Evolutionary conservation across 2,113 vertebrate genomes (phyloP).

Genomic region (Petaurus breviceps): DNA sequence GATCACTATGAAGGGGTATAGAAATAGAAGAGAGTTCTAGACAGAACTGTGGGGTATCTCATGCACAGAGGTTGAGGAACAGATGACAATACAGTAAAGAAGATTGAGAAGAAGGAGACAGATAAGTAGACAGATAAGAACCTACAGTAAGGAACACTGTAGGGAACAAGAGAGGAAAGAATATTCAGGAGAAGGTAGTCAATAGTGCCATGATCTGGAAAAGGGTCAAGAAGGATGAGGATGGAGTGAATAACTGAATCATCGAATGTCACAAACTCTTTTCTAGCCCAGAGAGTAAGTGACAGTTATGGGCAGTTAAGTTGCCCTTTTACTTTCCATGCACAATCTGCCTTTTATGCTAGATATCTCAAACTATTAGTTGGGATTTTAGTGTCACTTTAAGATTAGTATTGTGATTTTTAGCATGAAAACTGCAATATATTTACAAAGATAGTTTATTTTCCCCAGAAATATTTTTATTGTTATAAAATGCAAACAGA

Average conservation of each 20-base stretch:
- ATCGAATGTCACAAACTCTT: neutral
- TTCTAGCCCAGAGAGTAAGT: neutral
- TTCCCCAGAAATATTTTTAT: neutral
- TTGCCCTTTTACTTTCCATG: neutral
- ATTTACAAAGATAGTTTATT: neutral
- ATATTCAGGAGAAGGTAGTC: neutral
- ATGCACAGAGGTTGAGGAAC: neutral
- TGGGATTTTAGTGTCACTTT: neutral
- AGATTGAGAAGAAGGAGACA: too few species aligned
- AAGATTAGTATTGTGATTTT: neutral
- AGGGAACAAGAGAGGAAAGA: neutral
- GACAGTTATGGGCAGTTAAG: neutral
- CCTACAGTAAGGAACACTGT: neutral
- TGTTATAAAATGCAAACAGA: neutral
- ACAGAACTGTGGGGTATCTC: too few species aligned
- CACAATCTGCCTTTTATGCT: neutral
- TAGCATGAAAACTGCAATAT: neutral
- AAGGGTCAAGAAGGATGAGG: neutral
- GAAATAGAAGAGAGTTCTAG: too few species aligned
- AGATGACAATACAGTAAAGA: neutral
- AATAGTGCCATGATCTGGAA: neutral
- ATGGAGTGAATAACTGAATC: neutral
- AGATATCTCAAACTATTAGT: neutral
- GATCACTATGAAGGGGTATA: too few species aligned
- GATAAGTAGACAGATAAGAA: too few species aligned